Evolutionary conservation across 2,113 vertebrate species (phyloP).

Genomic region (Tympanuchus pallidicinctus): DNA sequence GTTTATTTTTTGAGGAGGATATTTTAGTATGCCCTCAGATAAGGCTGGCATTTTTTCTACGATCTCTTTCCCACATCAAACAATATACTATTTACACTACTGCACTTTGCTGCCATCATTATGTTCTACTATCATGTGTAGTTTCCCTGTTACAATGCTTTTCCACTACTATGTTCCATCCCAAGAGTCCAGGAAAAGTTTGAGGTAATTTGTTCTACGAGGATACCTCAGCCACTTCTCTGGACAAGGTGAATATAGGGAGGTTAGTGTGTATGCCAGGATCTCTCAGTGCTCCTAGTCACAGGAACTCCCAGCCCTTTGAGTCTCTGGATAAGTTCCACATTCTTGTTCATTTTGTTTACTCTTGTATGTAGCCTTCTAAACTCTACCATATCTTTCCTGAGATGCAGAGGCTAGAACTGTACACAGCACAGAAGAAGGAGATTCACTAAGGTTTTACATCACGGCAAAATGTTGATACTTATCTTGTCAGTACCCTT

Average conservation of each 20-base stretch:
- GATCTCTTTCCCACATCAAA: background rate
- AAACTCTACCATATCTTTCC: background rate
- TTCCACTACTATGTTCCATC: background rate
- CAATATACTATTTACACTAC: background rate
- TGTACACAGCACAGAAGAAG: background rate
- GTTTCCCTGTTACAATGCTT: background rate
- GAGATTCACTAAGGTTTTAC: background rate
- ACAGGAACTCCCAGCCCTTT: background rate
- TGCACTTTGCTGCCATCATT: fast-evolving
- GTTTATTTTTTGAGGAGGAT: background rate
- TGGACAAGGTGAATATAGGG: background rate
- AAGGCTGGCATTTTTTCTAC: background rate
- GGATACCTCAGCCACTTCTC: background rate
- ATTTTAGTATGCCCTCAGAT: background rate
- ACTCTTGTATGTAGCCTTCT: background rate
- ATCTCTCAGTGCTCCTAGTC: background rate
- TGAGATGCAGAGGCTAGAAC: background rate
- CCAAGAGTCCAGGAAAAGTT: background rate
- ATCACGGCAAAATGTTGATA: background rate
- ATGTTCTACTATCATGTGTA: background rate
- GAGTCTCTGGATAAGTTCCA: background rate
- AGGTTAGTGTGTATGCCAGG: fast-evolving
- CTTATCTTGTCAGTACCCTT: background rate
- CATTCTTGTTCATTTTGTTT: background rate
- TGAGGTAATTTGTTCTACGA: background rate